phyloP scores from a whole-genome alignment of 2,113 vertebrate genomes.

The Alligator sinensis region DNA sequence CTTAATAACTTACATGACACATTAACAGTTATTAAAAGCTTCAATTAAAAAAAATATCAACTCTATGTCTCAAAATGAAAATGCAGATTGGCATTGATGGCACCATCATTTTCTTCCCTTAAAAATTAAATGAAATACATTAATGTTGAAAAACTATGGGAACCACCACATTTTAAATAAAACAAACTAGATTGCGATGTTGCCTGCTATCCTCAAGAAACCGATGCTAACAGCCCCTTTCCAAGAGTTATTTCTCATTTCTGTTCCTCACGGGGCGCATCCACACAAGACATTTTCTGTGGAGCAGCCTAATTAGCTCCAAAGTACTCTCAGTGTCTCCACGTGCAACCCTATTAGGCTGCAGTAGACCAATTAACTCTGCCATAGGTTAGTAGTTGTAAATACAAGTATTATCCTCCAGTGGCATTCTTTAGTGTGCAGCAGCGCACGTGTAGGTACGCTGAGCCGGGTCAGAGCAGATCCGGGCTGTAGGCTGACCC shows the following conservation, averaged over 20 bases:
- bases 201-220: not conserved
- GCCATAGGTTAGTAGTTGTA: too few relatives aligned
- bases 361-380: too few relatives aligned
- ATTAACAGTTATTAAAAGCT: not conserved
- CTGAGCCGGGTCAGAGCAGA: too few relatives aligned
- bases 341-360: too few relatives aligned
- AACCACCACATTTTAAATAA: not conserved
- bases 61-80: not conserved
- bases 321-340: too few relatives aligned
- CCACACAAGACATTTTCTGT: too few relatives aligned
- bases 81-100: not conserved
- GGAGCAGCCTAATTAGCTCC: too few relatives aligned
- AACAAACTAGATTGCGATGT: not conserved
- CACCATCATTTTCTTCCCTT: not conserved
- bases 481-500: too few relatives aligned
- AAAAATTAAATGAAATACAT: not conserved
- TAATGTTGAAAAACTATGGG: not conserved
- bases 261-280: not conserved
- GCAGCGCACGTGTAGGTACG: too few relatives aligned
- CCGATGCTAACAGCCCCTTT: not conserved
- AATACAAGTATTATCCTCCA: too few relatives aligned
- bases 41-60: not conserved
- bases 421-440: too few relatives aligned
- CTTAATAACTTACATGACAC: not conserved
- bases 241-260: not conserved